Base-by-base conservation (phyloP, 2,113 vertebrate genomes). In the Tautogolabrus adspersus region DNA sequence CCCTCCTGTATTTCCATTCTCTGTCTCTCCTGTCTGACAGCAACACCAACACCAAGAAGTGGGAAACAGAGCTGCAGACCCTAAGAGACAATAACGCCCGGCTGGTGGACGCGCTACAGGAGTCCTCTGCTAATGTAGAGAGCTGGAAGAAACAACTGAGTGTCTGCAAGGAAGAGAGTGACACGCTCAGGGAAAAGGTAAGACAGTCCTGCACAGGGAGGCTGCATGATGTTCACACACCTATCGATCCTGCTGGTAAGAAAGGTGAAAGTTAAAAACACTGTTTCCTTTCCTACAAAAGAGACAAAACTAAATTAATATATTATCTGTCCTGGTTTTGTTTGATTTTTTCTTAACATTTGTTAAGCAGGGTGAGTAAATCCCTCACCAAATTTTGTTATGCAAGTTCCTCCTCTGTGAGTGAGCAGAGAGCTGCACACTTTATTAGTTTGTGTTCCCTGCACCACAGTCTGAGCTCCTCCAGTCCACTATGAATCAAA, bases 101-200 rank as follows among this genome's bases (percentile, higher is more conserved):
- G 57, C 95, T 99, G 84, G 95, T 88, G 66, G 93, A 96, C 0
- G 94, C 97, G 0, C 95, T 99, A 84, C 96, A 98, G 92, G 97
- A 99, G 89, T 97, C 97, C 0, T 94, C 96, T 0, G 94, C 95
- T 88, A 98, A 96, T 47, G 96, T 96, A 0, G 97, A 99, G 82
- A 97, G 96, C 86, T 99, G 97, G 97, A 99, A 97, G 90, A 94
- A 95, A 73, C 96, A 98, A 77, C 95, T 98, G 62, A 89, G 90
- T 51, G 81, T 89, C 81, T 97, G 97, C 93, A 96, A 97, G 54
- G 97, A 97, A 0, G 97, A 98, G 91, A 97, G 97, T 0, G 96
- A 96, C 66, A 87, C 93, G 19, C 96, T 99, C 78, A 95, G 94
- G 85, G 90, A 83, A 88, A 97, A 97, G 97, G 98, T 98, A 79